Evolutionary conservation across 2,797 vertebrate genomes (phyloP).

Genomic region (Craterocephalus amniculus): DNA sequence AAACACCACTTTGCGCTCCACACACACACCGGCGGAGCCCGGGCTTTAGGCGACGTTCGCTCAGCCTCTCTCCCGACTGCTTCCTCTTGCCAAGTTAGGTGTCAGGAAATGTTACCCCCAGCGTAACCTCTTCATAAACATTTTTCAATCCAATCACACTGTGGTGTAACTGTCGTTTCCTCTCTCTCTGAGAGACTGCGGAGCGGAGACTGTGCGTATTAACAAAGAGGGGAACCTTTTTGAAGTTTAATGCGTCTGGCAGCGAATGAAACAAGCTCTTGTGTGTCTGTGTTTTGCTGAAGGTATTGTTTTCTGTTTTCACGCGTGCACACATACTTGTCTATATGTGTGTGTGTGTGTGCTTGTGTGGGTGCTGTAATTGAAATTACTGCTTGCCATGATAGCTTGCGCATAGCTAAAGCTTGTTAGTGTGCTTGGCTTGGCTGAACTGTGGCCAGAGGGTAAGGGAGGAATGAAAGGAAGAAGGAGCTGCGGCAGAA

Average conservation of each 20-base stretch:
- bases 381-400: conserved; percentile 68
- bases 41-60: conserved; percentile 59
- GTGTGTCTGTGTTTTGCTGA: conserved; percentile 57
- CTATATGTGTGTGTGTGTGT: conserved; percentile 22
- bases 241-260: conserved; percentile 69
- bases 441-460: conserved; percentile 46
- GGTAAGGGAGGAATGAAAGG: conserved; percentile 27
- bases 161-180: conserved; percentile 60
- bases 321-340: conserved; percentile 24
- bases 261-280: conserved; percentile 62
- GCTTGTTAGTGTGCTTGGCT: conserved; percentile 63
- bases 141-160: conserved; percentile 56
- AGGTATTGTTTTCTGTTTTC: conserved; percentile 62
- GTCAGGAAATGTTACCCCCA: conserved; percentile 65
- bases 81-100: conserved; percentile 65
- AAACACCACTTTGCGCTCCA: conserved; percentile 72
- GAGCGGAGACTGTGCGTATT: conserved; percentile 61
- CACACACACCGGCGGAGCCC: conserved; percentile 53
- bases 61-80: conserved; percentile 52
- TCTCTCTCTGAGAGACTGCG: conserved; percentile 53
- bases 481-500: neutral
- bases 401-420: conserved; percentile 64
- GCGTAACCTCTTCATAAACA: conserved; percentile 58
- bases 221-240: conserved; percentile 58
- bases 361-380: conserved; percentile 49